Evolutionary conservation across 2,113 vertebrate genomes (phyloP), one percentile per base, ranked within the genome.

Genomic region (Onychorhynchus coronatus): DNA sequence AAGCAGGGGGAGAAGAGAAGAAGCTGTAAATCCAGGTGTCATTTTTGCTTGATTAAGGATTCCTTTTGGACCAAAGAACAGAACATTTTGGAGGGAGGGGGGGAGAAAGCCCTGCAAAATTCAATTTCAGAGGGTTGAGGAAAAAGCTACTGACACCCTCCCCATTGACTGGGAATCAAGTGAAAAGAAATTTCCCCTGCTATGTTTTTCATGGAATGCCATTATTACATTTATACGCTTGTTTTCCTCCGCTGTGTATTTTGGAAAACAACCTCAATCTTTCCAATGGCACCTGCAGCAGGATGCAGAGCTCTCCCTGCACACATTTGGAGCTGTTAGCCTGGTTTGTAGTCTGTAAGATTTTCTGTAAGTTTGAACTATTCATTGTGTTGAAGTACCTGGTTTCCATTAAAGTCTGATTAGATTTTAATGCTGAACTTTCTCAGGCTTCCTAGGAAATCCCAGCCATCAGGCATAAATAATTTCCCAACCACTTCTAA

Each of bases 211-310:
- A 93, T 76, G 49, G 93, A 46, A 68, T 94, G 77, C 88, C 78
- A 93, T 95, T 94, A 92, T 97, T 89, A 91, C 92, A 86, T 97
- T 97, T 95, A 97, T 94, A 89, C 65, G 86, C 88, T 93, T 95
- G 88, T 96, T 88, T 94, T 86, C 89, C 88, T 96, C 94, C 86
- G 46, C 92, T 86, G 81, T 92, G 85, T 94, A 56, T 87, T 97
- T 96, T 95, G 78, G 93, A 94, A 91, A 94, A 94, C 91, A 95
- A 94, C 86, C 89, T 96, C 91, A 94, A 93, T 95, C 92, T 96
- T 95, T 84, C 46, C 94, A 83, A 82, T 93, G 91, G 87, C 91
- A 78, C n/a, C 74, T 94, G 84, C 49, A 92, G 91, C 61, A 96
- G 80, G 89, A 90, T 66, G 76, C 88, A 65, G 89, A 89, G 37